Base-by-base conservation (phyloP, 2,113 vertebrate species). In the Brachypteracias leptosomus region DNA sequence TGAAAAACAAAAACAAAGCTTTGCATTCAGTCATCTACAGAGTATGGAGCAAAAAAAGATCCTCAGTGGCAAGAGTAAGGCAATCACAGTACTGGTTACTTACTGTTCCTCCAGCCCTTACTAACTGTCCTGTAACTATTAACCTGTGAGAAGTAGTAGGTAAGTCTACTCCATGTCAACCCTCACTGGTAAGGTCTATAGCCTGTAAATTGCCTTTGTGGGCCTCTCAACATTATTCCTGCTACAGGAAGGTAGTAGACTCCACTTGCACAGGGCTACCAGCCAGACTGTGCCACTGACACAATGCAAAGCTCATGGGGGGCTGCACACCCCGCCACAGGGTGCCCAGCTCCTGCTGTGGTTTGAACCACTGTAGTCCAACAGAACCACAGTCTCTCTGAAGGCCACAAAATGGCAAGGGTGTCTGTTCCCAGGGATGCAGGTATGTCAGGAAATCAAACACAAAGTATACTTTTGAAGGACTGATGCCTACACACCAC, bases 231-330 rank as follows among this genome's bases (percentile, higher is more conserved):
- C 7, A 28, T 16, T 16, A 3, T 3, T 26, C 0, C 5, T 52
- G 21, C 42, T 21, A 14, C 7, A 11, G 26, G 33, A 36, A 55
- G 55, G 29, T 1, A 0, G 7, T 3, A 36, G 33, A 9, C 33
- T 46, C 36, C 3, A 26, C 36, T 58, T 14, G 3, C 2, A 7
- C 11, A 54, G 29, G 44, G 51, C 17, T 11, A 11, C 5, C 40
- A 80, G 55, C 19, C 9, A 35, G 8, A 29, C n/a, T 46, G 21
- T 10, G 36, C 40, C 31, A 25, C 2, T 0, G 3, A 4, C 51
- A 31, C 11, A 42, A n/a, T 1, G 6, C 71, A 14, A 20, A 31
- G 51, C 35, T 25, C 36, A 3, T 2, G 0, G 2, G 9, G 9
- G n/a, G 21, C 57, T 63, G 28, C 28, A 17, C 8, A 13, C 0